These are phyloP conservation scores for Orthosia cruda DNA, from an alignment of 2,888 invertebrate genomes.

Conservation along the genomic window DNA sequence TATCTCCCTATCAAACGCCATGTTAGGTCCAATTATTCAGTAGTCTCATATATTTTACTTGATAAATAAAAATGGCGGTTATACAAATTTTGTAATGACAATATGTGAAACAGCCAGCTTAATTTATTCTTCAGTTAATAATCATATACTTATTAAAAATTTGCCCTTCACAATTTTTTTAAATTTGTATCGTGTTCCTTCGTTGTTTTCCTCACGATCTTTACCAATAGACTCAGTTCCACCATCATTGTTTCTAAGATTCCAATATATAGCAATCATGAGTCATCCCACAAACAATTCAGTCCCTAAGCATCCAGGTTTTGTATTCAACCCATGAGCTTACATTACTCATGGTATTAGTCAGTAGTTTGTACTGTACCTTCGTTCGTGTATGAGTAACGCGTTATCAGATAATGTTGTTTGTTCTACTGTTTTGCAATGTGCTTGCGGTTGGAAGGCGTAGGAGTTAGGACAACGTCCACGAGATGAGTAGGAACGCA, in stretches of 20 bases:
- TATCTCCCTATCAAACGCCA: no score
- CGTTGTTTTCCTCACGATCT: background rate
- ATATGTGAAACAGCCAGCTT: no score
- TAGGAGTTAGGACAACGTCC: constrained; percentile 29
- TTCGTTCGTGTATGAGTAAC: constrained; percentile 72
- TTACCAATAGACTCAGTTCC: background rate
- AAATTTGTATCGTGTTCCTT: background rate
- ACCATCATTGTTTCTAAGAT: constrained; percentile 3
- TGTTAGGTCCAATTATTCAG: no score
- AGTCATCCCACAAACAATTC: constrained; percentile 30
- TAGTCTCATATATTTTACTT: no score
- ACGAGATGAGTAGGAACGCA: constrained; percentile 45
- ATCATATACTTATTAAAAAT: no score
- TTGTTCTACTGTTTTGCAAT: constrained; percentile 75
- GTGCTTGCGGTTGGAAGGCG: constrained; percentile 54
- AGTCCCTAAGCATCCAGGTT: constrained; percentile 41
- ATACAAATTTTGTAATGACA: no score
- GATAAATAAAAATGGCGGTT: no score
- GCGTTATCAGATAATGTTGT: constrained; percentile 79
- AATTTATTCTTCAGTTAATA: no score
- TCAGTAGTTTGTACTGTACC: constrained; percentile 55
- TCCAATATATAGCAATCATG: constrained; percentile 1
- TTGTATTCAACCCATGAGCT: constrained; percentile 42
- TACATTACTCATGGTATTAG: constrained; percentile 71
- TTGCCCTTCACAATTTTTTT: no score